A percentile compares a stretch with the other conserved stretches of the same genome.
Evolutionary conservation across 2,113 vertebrate species (phyloP).

Genomic region (Serranochromis macrocephalus): DNA sequence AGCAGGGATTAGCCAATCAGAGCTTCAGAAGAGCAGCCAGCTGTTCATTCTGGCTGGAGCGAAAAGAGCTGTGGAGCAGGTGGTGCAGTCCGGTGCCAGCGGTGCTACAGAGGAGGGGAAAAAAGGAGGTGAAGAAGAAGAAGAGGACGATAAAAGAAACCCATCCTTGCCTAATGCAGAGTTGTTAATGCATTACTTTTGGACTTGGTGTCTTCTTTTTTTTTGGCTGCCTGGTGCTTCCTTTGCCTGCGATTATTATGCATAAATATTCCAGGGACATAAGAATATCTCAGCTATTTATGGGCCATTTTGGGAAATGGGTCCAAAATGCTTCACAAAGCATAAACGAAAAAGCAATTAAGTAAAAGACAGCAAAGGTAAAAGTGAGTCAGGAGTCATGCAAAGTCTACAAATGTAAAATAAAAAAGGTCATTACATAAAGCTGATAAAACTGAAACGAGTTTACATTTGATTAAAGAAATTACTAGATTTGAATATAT

Average conservation of each 20-base stretch:
- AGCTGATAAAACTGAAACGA: not conserved
- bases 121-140: not conserved
- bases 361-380: not conserved
- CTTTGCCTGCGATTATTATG: not conserved
- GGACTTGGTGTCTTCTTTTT: not conserved
- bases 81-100: conserved; percentile 68
- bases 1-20: conserved; percentile 74
- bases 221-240: not conserved
- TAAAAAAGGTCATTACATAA: not conserved
- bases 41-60: conserved; percentile 67
- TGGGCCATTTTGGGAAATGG: not conserved
- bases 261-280: conserved; percentile 17
- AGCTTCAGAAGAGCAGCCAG: conserved; percentile 75
- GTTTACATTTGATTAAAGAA: not conserved
- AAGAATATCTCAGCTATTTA: not conserved
- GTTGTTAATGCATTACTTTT: conserved; percentile 7
- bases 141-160: conserved; percentile 42
- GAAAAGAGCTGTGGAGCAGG: conserved; percentile 66
- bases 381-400: not conserved
- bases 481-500: not conserved
- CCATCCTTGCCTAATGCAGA: conserved; percentile 17
- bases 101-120: conserved; percentile 53
- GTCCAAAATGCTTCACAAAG: not conserved
- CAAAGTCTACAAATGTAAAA: not conserved
- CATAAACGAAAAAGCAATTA: not conserved